Conservation (phyloP, 2,888 invertebrate genomes). For the Scelioninae gen. 1 region DNA sequence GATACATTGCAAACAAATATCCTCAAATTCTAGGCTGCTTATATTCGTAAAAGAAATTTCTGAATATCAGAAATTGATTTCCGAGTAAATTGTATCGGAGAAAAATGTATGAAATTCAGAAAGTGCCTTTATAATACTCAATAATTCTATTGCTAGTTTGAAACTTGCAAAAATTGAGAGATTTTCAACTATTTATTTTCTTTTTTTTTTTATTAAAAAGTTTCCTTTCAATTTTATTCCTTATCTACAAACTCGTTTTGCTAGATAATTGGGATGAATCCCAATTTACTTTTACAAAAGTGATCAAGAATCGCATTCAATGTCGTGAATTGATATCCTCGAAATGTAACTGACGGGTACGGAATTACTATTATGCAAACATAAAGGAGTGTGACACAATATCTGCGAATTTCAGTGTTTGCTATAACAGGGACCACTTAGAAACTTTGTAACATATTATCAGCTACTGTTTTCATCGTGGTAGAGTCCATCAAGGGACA, state of each 20-base stretch:
- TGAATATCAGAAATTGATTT: constrained; percentile 12
- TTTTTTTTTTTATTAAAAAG: neutral
- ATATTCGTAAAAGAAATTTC: constrained; percentile 19
- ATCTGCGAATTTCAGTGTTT: constrained; percentile 12
- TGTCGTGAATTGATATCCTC: constrained; percentile 3
- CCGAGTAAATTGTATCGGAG: constrained; percentile 20
- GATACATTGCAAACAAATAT: constrained; percentile 18
- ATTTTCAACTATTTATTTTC: neutral
- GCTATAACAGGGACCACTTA: constrained; percentile 34
- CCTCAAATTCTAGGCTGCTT: constrained; percentile 8
- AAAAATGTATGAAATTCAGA: constrained; percentile 20
- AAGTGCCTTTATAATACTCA: constrained; percentile 15
- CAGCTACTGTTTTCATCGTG: constrained; percentile 26
- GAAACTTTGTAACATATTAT: constrained; percentile 36
- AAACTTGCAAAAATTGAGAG: neutral
- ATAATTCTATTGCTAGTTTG: constrained; percentile 17
- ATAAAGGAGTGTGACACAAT: constrained; percentile 30
- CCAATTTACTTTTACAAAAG: too few relatives aligned
- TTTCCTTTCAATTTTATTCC: neutral
- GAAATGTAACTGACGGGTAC: neutral
- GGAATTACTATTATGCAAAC: constrained; percentile 31
- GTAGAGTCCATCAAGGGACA: constrained; percentile 18
- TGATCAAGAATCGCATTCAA: neutral
- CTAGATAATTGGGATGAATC: neutral
- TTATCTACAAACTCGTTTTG: neutral